Evolutionary conservation across 2,797 vertebrate genomes (phyloP).

Genomic region (Mycteria americana): DNA sequence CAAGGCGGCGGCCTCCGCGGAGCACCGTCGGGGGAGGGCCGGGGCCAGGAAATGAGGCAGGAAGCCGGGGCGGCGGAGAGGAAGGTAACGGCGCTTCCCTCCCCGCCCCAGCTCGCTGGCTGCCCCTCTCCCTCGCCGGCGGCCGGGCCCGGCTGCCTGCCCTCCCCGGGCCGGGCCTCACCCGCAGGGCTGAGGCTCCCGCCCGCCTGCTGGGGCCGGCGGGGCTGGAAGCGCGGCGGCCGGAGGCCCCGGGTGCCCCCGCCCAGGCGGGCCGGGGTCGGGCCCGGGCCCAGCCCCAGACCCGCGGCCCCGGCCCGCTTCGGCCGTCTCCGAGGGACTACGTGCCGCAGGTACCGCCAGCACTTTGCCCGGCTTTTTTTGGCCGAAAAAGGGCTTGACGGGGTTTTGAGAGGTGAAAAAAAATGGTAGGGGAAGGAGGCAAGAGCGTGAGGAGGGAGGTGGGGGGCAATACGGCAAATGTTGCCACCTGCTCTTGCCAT

Average conservation of each 20-base stretch:
- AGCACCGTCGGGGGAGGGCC: neutral
- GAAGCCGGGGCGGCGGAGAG: neutral
- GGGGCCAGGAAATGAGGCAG: neutral
- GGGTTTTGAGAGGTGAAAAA: neutral
- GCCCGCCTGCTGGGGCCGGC: neutral
- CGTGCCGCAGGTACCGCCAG: neutral
- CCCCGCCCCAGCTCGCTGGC: neutral
- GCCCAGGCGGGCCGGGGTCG: neutral
- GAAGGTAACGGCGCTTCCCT: neutral
- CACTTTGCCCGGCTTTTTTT: neutral
- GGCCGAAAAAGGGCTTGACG: fast-evolving
- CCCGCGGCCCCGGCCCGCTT: neutral
- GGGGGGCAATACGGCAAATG: fast-evolving
- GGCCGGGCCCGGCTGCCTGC: neutral
- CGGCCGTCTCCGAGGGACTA: neutral
- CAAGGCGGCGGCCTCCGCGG: neutral
- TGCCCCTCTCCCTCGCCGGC: neutral
- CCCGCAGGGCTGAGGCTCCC: neutral
- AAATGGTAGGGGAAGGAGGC: too few relatives aligned
- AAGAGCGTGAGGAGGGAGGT: neutral
- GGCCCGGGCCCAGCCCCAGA: neutral
- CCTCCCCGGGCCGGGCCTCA: neutral
- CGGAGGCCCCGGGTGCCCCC: neutral
- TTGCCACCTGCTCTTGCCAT: neutral
- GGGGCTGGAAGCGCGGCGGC: neutral